These are phyloP conservation scores for Scomberomorus guttatus DNA, from an alignment of 2,797 vertebrate species.

Conservation along the genomic window DNA sequence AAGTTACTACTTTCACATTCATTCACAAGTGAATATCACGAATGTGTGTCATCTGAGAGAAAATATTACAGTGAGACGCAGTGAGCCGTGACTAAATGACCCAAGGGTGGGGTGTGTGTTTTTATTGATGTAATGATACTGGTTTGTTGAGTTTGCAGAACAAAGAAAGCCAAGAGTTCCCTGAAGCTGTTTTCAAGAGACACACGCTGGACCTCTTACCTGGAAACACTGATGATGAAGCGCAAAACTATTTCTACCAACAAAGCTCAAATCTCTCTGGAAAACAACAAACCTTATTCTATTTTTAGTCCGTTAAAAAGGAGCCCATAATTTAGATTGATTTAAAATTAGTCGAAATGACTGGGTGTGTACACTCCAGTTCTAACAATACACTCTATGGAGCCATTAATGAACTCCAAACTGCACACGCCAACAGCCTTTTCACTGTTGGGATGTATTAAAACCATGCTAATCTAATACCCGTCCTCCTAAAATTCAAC, in stretches of 20 bases:
- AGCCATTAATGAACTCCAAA: not conserved
- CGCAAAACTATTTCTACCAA: not conserved
- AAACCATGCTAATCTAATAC: not conserved
- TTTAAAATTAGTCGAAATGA: not conserved
- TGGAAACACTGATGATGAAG: not conserved
- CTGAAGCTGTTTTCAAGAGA: not conserved
- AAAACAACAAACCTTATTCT: not conserved
- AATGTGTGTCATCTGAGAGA: not conserved
- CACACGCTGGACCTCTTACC: not conserved
- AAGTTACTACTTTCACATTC: not conserved
- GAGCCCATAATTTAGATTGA: not conserved
- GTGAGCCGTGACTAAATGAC: not conserved
- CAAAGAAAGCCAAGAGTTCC: too few relatives aligned
- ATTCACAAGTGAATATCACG: not conserved
- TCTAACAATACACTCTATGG: not conserved
- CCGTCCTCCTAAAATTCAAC: not conserved
- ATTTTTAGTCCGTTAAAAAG: not conserved
- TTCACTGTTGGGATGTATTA: not conserved
- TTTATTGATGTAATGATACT: not conserved
- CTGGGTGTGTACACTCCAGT: not conserved
- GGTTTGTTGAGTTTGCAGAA: slow-evolving; percentile 10
- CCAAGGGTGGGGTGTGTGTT: not conserved
- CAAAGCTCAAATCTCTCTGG: not conserved
- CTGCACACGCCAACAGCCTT: not conserved
- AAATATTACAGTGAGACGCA: not conserved